Evolutionary conservation across 2,888 invertebrate species (phyloP), one percentile per base, ranked within the genome.

Genomic region (Andrena bicolor): DNA sequence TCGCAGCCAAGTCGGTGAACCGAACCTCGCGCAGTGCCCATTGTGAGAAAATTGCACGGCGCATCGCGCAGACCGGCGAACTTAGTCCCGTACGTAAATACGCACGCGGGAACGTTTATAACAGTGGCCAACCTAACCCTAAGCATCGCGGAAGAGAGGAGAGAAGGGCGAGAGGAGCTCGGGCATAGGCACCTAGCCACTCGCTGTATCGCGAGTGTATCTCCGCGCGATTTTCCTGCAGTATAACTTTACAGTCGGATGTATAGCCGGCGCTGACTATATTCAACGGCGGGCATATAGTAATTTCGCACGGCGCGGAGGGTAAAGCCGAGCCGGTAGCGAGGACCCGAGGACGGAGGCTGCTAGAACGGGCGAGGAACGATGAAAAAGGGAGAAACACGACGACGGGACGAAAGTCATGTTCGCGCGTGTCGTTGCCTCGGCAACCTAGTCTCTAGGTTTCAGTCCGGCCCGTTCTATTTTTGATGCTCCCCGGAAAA

Each of bases 341-440:
- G 51, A 35, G 64, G 73, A 65, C 23, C 23, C n/a, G 23, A 6
- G 23, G 13, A 20, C 20, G 10, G 56, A 30, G 49, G 28, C 68
- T 26, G 26, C 20, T 61, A 70, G 41, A 66, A 53, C 51, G 79
- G 69, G 60, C 41, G 41, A 41, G 56, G 75, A 48, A 63, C 13
- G 60, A 56, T 58, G 66, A 48, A 63, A 51, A 66, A 51, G 28
- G 20, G 32, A 53, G 30, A 51, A 41, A 32, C 53, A 53, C 49
- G 53, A 63, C n/a, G 58, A 51, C 63, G 60, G 78, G 58, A 70
- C 53, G 71, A 73, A 79, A 82, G 30, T 64, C 56, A 41, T 80
- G 75, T 58, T 71, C 69, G 88, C 86, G 81, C 90, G 90, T 90
- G 90, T 90, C 89, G 90, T 91, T 90, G 86, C 89, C 90, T 78